A percentile compares a stretch with the other conserved stretches of the same genome.
phyloP scores from a whole-genome alignment of 2,113 vertebrate genomes.

The Butorides virescens region DNA sequence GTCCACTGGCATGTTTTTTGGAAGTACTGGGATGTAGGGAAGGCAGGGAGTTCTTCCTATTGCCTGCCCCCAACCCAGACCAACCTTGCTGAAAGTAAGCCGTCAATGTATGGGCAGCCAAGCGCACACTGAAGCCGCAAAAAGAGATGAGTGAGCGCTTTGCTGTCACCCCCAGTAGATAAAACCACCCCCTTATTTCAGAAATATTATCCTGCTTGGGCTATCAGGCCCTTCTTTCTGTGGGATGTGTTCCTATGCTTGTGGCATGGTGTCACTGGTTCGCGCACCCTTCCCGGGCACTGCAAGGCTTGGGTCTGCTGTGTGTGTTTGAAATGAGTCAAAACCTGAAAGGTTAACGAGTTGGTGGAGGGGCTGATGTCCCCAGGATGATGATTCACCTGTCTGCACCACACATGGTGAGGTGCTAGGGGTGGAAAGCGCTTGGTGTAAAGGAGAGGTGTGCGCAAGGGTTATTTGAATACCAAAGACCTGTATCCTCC shows the following conservation, averaged over 20 bases:
- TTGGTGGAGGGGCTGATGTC: rapidly evolving
- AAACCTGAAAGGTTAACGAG: rapidly evolving
- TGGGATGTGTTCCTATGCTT: neutral
- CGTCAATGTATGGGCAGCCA: too few species aligned
- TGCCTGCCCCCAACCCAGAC: too few species aligned
- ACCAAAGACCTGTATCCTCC: rapidly evolving
- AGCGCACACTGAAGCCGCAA: too few species aligned
- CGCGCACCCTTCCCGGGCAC: neutral
- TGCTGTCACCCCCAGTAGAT: neutral
- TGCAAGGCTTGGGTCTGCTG: neutral
- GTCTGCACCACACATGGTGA: neutral
- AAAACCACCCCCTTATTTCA: neutral
- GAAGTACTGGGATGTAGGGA: neutral
- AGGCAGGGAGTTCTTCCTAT: neutral
- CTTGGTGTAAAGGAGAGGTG: neutral
- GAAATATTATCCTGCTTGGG: neutral
- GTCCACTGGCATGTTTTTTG: neutral
- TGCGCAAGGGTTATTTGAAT: neutral
- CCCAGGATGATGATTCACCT: neutral
- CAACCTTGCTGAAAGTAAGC: neutral
- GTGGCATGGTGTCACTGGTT: rapidly evolving
- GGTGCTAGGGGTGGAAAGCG: neutral
- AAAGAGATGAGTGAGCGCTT: neutral
- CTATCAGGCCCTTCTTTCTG: neutral
- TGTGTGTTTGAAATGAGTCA: neutral